Conservation (phyloP, 2,113 vertebrate species). For the Ancistrus triradiatus region DNA sequence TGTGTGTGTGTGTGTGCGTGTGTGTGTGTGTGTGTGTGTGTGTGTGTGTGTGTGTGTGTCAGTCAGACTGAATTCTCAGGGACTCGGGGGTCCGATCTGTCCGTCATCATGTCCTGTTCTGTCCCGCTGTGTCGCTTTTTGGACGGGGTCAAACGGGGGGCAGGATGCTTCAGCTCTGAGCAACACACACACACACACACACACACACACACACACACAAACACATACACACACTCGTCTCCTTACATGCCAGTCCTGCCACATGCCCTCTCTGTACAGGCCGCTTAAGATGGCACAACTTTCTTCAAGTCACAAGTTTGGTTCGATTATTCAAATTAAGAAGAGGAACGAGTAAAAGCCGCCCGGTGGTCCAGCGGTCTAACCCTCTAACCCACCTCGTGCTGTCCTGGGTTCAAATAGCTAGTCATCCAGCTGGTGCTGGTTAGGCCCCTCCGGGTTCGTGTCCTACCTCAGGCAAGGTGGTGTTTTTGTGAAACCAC, state of each 20-base stretch:
- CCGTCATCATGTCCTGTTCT: constrained; percentile 43
- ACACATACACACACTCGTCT: neutral
- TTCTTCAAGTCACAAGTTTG: no score
- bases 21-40: constrained; percentile 8
- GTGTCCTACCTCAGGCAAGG: no score
- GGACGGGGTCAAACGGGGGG: constrained; percentile 47
- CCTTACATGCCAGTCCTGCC: neutral
- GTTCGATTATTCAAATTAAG: no score
- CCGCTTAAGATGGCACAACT: no score
- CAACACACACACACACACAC: constrained; percentile 39
- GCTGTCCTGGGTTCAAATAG: no score
- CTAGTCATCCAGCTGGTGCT: no score
- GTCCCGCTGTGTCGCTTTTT: constrained; percentile 39
- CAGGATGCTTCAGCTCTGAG: constrained; percentile 55
- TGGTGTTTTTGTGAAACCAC: no score
- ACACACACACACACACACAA: constrained; percentile 5
- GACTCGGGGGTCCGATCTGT: constrained; percentile 49
- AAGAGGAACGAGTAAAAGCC: no score
- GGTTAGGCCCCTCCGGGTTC: no score
- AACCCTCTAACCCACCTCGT: no score
- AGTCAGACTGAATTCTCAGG: constrained; percentile 45
- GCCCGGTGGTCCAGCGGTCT: no score
- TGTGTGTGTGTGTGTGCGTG: constrained; percentile 20
- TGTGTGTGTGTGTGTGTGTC: constrained; percentile 24
- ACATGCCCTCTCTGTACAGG: no score